These are phyloP conservation scores for Hydrolagus colliei DNA, from an alignment of 2,797 vertebrate species.

Conservation along the genomic window DNA sequence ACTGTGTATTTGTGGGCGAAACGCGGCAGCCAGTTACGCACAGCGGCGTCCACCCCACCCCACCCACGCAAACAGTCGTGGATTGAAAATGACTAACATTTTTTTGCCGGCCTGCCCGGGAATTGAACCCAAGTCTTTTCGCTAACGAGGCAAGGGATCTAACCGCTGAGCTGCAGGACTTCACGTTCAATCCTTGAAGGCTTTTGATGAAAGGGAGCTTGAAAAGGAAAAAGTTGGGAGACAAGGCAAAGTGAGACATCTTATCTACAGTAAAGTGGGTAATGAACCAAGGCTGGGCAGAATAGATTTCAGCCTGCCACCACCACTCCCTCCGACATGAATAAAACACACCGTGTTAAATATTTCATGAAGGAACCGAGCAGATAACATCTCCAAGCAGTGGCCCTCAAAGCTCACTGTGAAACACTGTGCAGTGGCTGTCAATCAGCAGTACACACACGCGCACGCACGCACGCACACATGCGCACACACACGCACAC, in stretches of 20 bases:
- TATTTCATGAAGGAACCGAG: slow-evolving; percentile 24
- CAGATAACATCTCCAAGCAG: neutral
- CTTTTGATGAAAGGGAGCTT: neutral
- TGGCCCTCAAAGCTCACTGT: neutral
- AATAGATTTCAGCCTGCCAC: neutral
- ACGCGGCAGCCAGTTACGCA: too few species aligned
- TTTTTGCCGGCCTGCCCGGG: too few species aligned
- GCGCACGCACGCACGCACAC: too few species aligned
- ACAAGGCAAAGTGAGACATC: neutral
- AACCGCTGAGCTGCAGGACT: too few species aligned
- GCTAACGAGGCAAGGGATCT: too few species aligned
- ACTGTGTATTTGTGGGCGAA: too few species aligned
- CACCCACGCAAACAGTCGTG: too few species aligned
- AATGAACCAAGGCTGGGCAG: neutral
- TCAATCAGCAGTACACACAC: neutral
- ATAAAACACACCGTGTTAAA: slow-evolving; percentile 27
- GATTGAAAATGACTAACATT: too few species aligned
- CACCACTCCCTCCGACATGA: neutral
- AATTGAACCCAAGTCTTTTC: too few species aligned
- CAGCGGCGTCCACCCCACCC: too few species aligned
- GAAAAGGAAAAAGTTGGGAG: neutral
- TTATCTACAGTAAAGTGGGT: slow-evolving; percentile 2
- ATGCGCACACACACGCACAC: too few species aligned
- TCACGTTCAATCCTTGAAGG: neutral
- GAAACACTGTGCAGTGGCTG: neutral